These are phyloP conservation scores for Sinocyclocheilus maitianheensis DNA, from an alignment of 2,113 vertebrate genomes.

Conservation along the genomic window DNA sequence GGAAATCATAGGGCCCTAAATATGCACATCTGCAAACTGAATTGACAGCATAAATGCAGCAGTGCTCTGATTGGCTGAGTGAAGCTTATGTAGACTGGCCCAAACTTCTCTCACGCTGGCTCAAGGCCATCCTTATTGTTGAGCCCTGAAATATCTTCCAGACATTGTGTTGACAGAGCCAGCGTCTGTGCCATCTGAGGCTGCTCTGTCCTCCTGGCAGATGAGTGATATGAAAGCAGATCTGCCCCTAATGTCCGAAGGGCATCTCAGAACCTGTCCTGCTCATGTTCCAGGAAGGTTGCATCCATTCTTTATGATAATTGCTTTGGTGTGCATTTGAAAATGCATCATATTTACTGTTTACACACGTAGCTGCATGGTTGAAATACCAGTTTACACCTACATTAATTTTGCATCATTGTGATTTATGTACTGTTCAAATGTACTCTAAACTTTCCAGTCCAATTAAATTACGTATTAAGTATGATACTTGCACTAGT, in stretches of 20 bases:
- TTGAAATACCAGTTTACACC: background rate
- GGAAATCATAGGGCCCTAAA: background rate
- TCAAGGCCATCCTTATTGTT: background rate
- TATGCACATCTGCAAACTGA: background rate
- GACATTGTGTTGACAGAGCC: background rate
- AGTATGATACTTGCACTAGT: background rate
- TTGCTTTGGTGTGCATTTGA: background rate
- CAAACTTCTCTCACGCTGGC: background rate
- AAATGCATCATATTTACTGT: background rate
- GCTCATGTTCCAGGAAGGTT: conserved; percentile 3
- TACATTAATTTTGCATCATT: background rate
- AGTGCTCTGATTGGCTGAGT: background rate
- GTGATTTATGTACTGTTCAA: background rate
- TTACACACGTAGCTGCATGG: background rate
- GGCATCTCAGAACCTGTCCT: background rate
- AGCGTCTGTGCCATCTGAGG: conserved; percentile 33
- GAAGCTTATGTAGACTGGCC: background rate
- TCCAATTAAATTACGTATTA: background rate
- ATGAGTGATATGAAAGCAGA: conserved; percentile 27
- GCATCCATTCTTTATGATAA: background rate
- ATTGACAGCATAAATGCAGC: background rate
- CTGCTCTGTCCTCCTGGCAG: background rate
- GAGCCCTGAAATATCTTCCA: background rate
- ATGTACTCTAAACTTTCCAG: background rate
- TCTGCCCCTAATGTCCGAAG: background rate